These are phyloP conservation scores for Trissolcus japonicus DNA, from an alignment of 2,888 invertebrate species.

Conservation along the genomic window DNA sequence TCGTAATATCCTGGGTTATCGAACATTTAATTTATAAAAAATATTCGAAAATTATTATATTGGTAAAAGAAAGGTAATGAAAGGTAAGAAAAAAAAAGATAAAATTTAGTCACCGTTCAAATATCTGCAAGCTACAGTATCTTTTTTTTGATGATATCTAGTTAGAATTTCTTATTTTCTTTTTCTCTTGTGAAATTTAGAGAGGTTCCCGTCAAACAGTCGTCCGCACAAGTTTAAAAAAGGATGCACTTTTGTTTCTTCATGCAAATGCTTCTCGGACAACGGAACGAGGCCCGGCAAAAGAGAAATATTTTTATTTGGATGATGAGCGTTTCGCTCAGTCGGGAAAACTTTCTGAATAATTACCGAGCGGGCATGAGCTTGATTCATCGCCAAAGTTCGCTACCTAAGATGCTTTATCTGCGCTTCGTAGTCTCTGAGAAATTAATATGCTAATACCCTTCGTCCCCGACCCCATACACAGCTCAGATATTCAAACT, in stretches of 20 bases:
- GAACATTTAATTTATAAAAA: too few relatives aligned
- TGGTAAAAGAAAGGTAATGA: too few relatives aligned
- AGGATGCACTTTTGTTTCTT: conserved; percentile 19
- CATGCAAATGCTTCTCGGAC: conserved; percentile 30
- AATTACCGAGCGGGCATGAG: conserved; percentile 72
- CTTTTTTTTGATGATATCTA: too few relatives aligned
- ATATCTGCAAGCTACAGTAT: too few relatives aligned
- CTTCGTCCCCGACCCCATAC: conserved; percentile 54
- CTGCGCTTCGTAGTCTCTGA: conserved; percentile 74
- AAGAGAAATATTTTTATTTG: conserved; percentile 73
- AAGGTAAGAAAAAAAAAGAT: too few relatives aligned
- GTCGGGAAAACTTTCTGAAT: conserved; percentile 71
- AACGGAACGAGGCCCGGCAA: conserved; percentile 56
- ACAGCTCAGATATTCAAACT: conserved; percentile 52
- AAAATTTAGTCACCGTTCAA: too few relatives aligned
- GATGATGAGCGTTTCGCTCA: conserved; percentile 62
- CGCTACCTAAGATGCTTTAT: conserved; percentile 75
- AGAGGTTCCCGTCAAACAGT: too few relatives aligned
- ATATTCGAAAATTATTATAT: too few relatives aligned
- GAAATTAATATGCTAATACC: conserved; percentile 76
- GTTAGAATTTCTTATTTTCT: too few relatives aligned
- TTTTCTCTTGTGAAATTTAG: too few relatives aligned
- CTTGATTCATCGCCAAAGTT: conserved; percentile 76
- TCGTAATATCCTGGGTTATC: too few relatives aligned
- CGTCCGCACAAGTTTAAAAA: too few relatives aligned